These are phyloP conservation scores for Hippocampus mohnikei DNA, from an alignment of 2,113 vertebrate genomes.

Conservation along the genomic window DNA sequence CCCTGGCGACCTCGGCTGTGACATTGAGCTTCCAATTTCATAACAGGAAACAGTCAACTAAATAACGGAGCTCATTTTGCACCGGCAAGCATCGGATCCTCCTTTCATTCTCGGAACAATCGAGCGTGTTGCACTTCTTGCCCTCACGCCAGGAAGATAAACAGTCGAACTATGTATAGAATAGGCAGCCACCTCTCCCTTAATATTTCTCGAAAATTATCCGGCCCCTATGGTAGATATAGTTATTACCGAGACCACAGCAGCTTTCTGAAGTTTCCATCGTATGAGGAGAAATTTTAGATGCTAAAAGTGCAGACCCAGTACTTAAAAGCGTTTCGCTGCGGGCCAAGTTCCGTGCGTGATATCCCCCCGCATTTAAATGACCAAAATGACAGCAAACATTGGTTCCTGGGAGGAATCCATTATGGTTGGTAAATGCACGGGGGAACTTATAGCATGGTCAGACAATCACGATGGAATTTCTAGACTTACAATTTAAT, in stretches of 20 bases:
- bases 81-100: slow-evolving; percentile 3
- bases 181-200: slow-evolving; percentile 6
- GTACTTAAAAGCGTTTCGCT: neutral
- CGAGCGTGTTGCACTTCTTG: neutral
- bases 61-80: slow-evolving; percentile 19
- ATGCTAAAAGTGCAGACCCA: slow-evolving; percentile 1
- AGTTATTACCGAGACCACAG: slow-evolving; percentile 48
- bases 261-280: slow-evolving; percentile 40
- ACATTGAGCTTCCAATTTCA: slow-evolving; percentile 43
- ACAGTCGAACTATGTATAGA: slow-evolving; percentile 15
- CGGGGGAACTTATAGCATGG: neutral
- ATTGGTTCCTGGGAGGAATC: neutral
- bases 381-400: slow-evolving; percentile 24
- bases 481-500: neutral
- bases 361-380: slow-evolving; percentile 27
- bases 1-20: slow-evolving; percentile 34
- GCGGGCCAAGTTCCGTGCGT: slow-evolving; percentile 16
- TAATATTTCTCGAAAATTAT: slow-evolving; percentile 40
- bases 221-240: slow-evolving; percentile 22
- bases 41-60: slow-evolving; percentile 47
- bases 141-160: slow-evolving; percentile 21
- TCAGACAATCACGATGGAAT: neutral
- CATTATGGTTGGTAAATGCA: neutral
- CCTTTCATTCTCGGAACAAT: slow-evolving; percentile 9
- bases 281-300: slow-evolving; percentile 29